Base-by-base conservation (phyloP, 2,113 vertebrate genomes). In the Leiothrix lutea region DNA sequence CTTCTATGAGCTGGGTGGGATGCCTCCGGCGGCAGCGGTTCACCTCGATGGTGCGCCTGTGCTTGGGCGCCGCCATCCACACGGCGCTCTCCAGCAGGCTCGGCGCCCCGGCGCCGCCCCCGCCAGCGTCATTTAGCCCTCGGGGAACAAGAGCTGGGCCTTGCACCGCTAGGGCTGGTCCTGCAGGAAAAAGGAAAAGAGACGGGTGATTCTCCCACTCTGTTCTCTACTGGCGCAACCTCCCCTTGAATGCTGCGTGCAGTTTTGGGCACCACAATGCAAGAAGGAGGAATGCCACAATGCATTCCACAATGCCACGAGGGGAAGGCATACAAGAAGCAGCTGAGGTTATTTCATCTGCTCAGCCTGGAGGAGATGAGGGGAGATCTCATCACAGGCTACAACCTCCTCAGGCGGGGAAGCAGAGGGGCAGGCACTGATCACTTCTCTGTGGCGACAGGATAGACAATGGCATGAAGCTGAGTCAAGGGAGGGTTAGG, bases 61-160 rank as follows among this genome's bases (percentile, higher is more conserved):
- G 99, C 96, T 99, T 99, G 14, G 99, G 99, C 1, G 88, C 99
- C 2, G 99, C 99, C 99, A 99, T 99, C 99, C 99, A 99, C 88
- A 99, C 69, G 40, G 99, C 89, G 69, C 96, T 95, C 44, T 98
- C 99, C 14, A 96, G 79, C 62, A 99, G 70, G 47, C 97, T 67
- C 5, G 96, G 90, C 2, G 11, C 86, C 45, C 94, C 88, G 0
- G 73, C 8, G 6, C 33, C 90, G 38, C n/a, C 92, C 71, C 71
- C 92, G 5, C 60, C 11, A 3, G 73, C 29, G 3, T 79, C 89
- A 9, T 11, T 8, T 8, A 8, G 16, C 28, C 92, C 82, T 9
- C 83, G 91, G 26, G 98, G 98, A 53, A 98, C 70, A 22, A 97
- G 47, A 23, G 81, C 58, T 14, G 98, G 97, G 22, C 92, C 98